Conservation (phyloP, 23 tunicate genomes). For the Halocynthia roretzi region DNA sequence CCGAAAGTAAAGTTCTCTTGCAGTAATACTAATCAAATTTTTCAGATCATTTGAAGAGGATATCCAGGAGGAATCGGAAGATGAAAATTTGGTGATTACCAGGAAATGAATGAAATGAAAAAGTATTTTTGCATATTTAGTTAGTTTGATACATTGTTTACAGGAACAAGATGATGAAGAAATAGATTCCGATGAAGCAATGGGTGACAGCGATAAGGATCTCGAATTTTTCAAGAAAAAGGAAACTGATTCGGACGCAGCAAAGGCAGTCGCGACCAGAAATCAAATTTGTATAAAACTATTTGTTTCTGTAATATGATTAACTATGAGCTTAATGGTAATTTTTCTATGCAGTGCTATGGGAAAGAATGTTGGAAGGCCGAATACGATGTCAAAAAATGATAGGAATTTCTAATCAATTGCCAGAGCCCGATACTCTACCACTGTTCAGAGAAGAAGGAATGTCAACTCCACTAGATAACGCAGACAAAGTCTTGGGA, state of each 20-base stretch:
- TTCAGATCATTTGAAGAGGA: too few species aligned
- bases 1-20: too few species aligned
- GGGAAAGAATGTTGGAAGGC: conserved; percentile 53
- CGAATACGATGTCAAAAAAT: conserved; percentile 57
- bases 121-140: background rate
- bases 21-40: too few species aligned
- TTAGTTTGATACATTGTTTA: background rate
- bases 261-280: conserved; percentile 29
- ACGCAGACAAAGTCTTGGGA: background rate
- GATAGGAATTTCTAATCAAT: conserved; percentile 29
- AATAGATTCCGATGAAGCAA: conserved; percentile 49
- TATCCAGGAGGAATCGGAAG: too few species aligned
- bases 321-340: background rate
- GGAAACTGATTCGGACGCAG: background rate
- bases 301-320: background rate
- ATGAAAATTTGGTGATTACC: background rate
- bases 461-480: background rate
- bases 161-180: conserved; percentile 35
- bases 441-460: conserved; percentile 11
- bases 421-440: conserved; percentile 38
- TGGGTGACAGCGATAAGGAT: conserved; percentile 6
- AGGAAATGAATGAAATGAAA: background rate
- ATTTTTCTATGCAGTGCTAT: conserved; percentile 25
- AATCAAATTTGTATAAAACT: conserved; percentile 37
- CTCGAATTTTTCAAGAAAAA: conserved; percentile 20